Evolutionary conservation across 2,888 invertebrate genomes (phyloP), one percentile per base, ranked within the genome.

Genomic region (Melanchra persicariae): DNA sequence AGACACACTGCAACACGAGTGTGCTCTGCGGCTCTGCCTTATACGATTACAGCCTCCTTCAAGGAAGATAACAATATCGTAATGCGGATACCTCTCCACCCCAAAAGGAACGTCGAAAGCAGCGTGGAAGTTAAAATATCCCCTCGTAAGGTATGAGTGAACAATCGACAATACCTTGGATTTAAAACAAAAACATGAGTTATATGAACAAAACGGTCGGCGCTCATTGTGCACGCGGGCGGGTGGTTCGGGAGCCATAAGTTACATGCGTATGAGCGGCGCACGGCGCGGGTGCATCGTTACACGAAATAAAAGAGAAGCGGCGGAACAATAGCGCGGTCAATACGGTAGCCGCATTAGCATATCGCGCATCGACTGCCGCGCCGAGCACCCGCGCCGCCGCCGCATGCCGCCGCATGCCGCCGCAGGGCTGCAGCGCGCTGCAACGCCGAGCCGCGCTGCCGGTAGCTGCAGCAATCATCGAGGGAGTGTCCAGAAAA

Each of bases 341-440:
- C 92, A 91, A 92, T 92, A 91, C 94, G 91, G 94, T 90, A 93
- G 93, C 93, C 83, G 62, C 77, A 94, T 94, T 94, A 89, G 93
- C 94, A 94, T 94, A 94, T 94, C 94, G 93, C 90, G 89, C 88
- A 93, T 93, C 93, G 88, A 79, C 84, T 88, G 84, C 85, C 81
- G 87, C 89, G 83, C 88, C 77, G 51, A n/a, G n/a, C n/a, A n/a
- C 73, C 79, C 63, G 60, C 74, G 77, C 80, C 55, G 59, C 34
- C n/a, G n/a, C n/a, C n/a, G n/a, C n/a, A n/a, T n/a, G 15, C 58
- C 34, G 61, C 63, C 57, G 34, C 66, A 37, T 24, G n/a, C n/a
- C n/a, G 63, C 57, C 57, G 49, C 77, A 81, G 81, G 83, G 81
- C 79, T 82, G 70, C 61, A 47, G 43, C 47, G 73, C 74, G 30